Conservation (phyloP, 2,797 vertebrate species). For the Lithobates pipiens region DNA sequence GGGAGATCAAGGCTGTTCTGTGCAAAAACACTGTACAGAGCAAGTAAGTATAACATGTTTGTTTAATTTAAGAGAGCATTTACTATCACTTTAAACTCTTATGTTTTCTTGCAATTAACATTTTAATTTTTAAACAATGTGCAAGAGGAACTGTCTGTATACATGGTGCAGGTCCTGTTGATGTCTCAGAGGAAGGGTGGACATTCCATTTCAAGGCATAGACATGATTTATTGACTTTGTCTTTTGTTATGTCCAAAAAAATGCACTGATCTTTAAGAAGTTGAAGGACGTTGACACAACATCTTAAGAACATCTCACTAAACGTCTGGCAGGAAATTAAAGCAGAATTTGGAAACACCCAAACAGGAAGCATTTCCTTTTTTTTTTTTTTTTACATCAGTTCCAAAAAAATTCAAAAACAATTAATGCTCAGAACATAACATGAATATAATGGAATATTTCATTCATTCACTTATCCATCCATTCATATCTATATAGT, state of each 20-base stretch:
- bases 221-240: not conserved
- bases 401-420: not conserved
- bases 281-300: not conserved
- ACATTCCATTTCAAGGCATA: not conserved
- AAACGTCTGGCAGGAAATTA: not conserved
- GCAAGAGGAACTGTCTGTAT: slow-evolving; percentile 2
- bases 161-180: not conserved
- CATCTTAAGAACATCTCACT: not conserved
- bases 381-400: not conserved
- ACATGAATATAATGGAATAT: not conserved
- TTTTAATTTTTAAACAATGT: not conserved
- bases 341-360: not conserved
- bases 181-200: slow-evolving; percentile 28
- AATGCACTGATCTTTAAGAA: not conserved
- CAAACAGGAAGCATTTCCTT: not conserved
- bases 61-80: too few relatives aligned
- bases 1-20: too few relatives aligned
- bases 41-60: too few relatives aligned
- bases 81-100: too few relatives aligned
- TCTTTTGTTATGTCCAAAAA: not conserved
- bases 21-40: too few relatives aligned
- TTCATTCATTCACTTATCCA: too few relatives aligned
- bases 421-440: not conserved
- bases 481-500: too few relatives aligned
- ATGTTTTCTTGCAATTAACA: not conserved